phyloP scores from a whole-genome alignment of 2,888 invertebrate genomes.

The Polyommatus iphigenia region DNA sequence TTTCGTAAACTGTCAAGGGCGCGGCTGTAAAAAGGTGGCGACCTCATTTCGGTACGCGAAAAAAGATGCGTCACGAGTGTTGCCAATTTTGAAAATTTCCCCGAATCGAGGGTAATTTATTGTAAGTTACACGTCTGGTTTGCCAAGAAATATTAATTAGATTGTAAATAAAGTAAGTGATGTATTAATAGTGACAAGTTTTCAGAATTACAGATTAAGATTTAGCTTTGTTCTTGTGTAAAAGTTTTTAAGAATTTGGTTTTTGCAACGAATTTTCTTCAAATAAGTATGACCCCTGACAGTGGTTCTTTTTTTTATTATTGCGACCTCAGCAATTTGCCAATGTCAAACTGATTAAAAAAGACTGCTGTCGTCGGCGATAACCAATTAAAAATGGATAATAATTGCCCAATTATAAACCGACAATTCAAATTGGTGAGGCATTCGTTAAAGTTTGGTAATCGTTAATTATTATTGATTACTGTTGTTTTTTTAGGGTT shows the following conservation, averaged over 20 bases:
- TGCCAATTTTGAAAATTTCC: constrained; percentile 17
- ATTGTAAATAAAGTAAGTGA: not conserved
- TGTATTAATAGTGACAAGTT: not conserved
- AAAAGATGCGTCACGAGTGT: constrained; percentile 18
- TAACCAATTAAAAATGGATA: not conserved
- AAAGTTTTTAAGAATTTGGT: too few relatives aligned
- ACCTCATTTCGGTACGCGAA: constrained; percentile 37
- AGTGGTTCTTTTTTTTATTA: too few relatives aligned
- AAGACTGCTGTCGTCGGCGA: not conserved
- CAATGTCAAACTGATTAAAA: not conserved
- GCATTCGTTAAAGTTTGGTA: constrained; percentile 1
- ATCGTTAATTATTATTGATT: not conserved
- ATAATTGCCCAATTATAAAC: constrained; percentile 2
- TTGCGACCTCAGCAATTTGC: not conserved
- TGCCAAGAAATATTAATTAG: not conserved
- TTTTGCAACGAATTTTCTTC: too few relatives aligned
- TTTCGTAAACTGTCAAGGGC: constrained; percentile 37
- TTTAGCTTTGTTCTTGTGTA: not conserved
- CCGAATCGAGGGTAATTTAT: not conserved
- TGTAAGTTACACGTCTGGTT: not conserved
- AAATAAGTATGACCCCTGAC: too few relatives aligned
- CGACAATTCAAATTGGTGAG: not conserved
- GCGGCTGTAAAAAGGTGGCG: constrained; percentile 37
- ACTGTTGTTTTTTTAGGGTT: not conserved
- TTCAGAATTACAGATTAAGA: too few relatives aligned